Conservation (phyloP, 92 coral and sea anemone genomes). For the Micromussa lordhowensis region DNA sequence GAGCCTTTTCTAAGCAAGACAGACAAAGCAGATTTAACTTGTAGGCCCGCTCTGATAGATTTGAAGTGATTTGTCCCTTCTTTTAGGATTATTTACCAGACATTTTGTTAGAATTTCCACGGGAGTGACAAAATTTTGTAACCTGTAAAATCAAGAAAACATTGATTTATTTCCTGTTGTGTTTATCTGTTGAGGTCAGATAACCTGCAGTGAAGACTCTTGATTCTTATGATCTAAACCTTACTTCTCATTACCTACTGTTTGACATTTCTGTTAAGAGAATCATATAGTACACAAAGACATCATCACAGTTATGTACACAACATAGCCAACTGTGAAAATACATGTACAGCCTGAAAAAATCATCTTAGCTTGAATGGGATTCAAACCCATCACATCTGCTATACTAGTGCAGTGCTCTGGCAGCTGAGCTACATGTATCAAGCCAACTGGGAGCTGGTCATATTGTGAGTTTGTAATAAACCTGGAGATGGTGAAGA, state of each 20-base stretch:
- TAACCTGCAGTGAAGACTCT: not conserved
- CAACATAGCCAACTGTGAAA: no score
- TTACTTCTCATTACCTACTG: not conserved
- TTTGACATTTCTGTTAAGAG: not conserved
- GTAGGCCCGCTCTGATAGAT: not conserved
- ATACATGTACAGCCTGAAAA: no score
- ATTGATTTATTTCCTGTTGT: not conserved
- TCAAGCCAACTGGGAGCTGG: no score
- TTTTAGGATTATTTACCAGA: not conserved
- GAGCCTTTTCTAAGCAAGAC: not conserved
- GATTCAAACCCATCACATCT: no score
- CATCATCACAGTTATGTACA: no score
- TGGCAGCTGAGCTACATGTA: no score
- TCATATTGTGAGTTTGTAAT: no score
- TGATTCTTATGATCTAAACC: not conserved
- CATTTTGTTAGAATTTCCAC: not conserved
- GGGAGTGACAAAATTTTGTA: not conserved
- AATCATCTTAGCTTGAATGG: no score
- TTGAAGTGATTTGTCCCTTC: not conserved
- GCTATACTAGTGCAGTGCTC: no score
- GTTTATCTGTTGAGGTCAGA: not conserved
- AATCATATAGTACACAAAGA: no score
- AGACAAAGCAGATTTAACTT: not conserved
- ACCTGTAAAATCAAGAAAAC: constrained; percentile 19
- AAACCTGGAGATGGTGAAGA: no score